Percentiles rank a stretch among this genome's conserved stretches.
Evolutionary conservation across 2,888 invertebrate genomes (phyloP).

Genomic region (Spialia ferax): DNA sequence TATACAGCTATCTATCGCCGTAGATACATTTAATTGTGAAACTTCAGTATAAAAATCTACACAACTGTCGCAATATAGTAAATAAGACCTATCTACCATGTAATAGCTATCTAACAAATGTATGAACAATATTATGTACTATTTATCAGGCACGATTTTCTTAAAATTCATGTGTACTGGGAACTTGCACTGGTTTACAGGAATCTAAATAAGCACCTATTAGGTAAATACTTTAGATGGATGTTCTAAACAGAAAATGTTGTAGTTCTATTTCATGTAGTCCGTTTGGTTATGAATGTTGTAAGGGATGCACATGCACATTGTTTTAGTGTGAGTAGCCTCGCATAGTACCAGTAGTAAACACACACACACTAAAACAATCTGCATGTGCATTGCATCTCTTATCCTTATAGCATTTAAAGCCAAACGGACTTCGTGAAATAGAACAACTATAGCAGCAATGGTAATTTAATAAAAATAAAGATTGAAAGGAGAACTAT

Average conservation of each 20-base stretch:
- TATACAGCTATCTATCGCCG: conserved; percentile 62
- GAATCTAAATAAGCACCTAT: conserved; percentile 46
- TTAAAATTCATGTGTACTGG: conserved; percentile 60
- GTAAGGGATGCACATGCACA: no score
- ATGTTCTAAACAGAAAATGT: neutral
- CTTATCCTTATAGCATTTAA: no score
- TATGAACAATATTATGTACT: conserved; percentile 62
- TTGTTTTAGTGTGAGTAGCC: no score
- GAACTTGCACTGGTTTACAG: conserved; percentile 56
- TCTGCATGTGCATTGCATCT: no score
- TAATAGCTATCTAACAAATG: conserved; percentile 67
- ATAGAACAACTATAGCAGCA: no score
- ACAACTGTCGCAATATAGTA: conserved; percentile 59
- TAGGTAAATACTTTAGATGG: conserved; percentile 31
- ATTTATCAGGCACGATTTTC: conserved; percentile 77
- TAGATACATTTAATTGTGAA: conserved; percentile 62
- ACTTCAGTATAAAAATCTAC: conserved; percentile 80
- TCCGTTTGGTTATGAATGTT: no score
- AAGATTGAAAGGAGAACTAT: no score
- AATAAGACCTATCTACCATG: conserved; percentile 47
- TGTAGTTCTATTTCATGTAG: no score
- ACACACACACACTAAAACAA: no score
- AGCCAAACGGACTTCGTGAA: no score
- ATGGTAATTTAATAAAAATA: no score
- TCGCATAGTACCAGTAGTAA: no score